Base-by-base conservation (phyloP, 2,113 vertebrate genomes). In the Climacteris rufus region DNA sequence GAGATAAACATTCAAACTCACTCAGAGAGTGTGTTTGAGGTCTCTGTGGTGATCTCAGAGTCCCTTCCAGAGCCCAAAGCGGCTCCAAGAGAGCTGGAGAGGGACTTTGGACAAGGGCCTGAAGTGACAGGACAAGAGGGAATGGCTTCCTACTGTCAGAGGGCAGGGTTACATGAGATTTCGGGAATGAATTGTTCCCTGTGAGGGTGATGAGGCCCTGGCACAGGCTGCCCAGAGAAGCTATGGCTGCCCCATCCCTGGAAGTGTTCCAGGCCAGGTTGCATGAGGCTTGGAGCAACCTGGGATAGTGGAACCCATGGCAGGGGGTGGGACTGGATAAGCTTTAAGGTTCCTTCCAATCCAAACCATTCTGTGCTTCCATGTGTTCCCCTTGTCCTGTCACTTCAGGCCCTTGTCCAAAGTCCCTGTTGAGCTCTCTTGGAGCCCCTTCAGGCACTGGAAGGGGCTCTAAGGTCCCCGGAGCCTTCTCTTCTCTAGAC, bases 251-350 rank as follows among this genome's bases (percentile, higher is more conserved):
- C 25, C 71, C 53, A 76, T 59, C 44, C 44, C 44, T 86, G 53
- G 21, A 0, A 59, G 4, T 44, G 37, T 0, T 25, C 44, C 4
- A 44, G 53, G 11, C 13, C 52, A 50, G 52, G 11, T 0, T 49
- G 60, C 35, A 65, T 35, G 11, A 35, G 60, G 30, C 8, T 47
- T 15, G 70, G 20, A 75, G 15, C 16, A 6, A 0, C 20, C 31
- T 76, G 37, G 53, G 13, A 7, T 0, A 6, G 21, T 42, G 44
- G 71, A 2, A 14, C 12, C 57, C 52, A 9, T 27, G 25, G 37
- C 57, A 52, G 8, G 6, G 22, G 45, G 15, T 4, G 16, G 21
- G 0, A 66, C 2, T 2, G 24, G 31, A 37, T 15, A 25, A 0
- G 13, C 17, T 53, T 45, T 39, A 2, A 39, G 7, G 15, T 28